Percentiles rank a stretch among this genome's conserved stretches.
phyloP scores from a whole-genome alignment of 2,113 vertebrate species.

The Tamias sibiricus region DNA sequence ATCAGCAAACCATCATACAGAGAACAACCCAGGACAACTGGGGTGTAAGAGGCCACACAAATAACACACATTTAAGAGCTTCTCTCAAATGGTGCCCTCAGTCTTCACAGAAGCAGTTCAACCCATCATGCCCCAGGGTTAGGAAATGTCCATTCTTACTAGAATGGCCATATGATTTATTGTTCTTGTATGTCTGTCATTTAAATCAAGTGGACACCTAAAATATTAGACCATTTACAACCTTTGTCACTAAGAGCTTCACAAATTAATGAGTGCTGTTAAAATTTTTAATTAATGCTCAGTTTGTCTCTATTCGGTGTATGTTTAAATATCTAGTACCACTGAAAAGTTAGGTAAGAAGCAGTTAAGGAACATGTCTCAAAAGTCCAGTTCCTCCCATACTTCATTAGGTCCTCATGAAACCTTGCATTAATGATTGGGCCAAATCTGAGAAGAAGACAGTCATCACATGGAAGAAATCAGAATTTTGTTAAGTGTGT shows the following conservation, averaged over 20 bases:
- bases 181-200: neutral
- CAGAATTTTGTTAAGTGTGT: conserved; percentile 66
- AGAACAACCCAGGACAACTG: neutral
- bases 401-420: conserved; percentile 68
- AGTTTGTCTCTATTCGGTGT: conserved; percentile 33
- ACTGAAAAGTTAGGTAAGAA: conserved; percentile 19
- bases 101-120: neutral
- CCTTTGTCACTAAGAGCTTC: neutral
- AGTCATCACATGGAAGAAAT: conserved; percentile 9
- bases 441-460: conserved; percentile 43
- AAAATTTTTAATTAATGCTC: neutral
- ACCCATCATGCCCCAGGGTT: neutral
- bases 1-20: neutral
- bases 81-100: neutral
- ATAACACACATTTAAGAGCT: neutral
- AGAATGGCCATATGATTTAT: neutral
- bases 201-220: neutral
- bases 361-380: neutral
- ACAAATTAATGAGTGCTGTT: neutral
- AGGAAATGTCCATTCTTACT: neutral
- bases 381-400: conserved; percentile 73
- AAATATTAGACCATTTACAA: neutral
- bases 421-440: conserved; percentile 77
- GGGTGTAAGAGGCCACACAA: neutral
- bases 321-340: conserved; percentile 64